Percentiles rank a stretch among this genome's conserved stretches.
Evolutionary conservation across 2,113 vertebrate genomes (phyloP).

Genomic region (Amblyopsis rosae): DNA sequence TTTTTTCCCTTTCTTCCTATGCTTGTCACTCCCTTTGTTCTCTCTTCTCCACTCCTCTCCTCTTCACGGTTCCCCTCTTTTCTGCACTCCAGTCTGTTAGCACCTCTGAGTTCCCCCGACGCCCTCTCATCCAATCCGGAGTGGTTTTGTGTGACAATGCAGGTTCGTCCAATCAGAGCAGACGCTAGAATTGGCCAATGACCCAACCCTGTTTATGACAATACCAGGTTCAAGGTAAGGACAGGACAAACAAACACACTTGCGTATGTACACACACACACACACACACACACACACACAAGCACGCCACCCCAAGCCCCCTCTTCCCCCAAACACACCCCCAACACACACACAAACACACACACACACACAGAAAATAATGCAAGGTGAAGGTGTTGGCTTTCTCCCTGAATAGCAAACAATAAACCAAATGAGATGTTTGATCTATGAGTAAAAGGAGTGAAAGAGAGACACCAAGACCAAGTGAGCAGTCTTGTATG

Average conservation of each 20-base stretch:
- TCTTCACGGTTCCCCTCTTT: background rate
- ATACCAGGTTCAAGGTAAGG: slow-evolving; percentile 3
- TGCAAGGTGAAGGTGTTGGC: slow-evolving; percentile 13
- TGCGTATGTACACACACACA: background rate
- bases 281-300: background rate
- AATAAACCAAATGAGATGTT: slow-evolving; percentile 32
- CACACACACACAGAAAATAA: slow-evolving; percentile 16
- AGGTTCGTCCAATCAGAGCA: slow-evolving; percentile 11
- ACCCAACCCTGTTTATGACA: slow-evolving; percentile 6
- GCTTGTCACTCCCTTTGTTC: too few species aligned
- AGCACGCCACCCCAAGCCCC: slow-evolving; percentile 1
- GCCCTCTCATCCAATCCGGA: slow-evolving; percentile 18
- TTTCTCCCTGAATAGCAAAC: slow-evolving; percentile 33
- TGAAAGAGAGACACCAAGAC: slow-evolving; percentile 1
- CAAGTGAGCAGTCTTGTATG: background rate
- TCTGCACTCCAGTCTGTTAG: slow-evolving; percentile 2
- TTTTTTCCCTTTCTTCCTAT: background rate
- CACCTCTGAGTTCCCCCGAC: background rate
- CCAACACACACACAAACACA: slow-evolving; percentile 22
- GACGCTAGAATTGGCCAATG: slow-evolving; percentile 1
- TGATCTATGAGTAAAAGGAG: slow-evolving; percentile 17
- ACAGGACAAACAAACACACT: background rate
- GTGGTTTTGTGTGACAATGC: background rate
- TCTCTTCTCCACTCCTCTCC: background rate
- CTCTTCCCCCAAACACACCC: slow-evolving; percentile 13